Evolutionary conservation across 2,888 invertebrate species (phyloP), one percentile per base, ranked within the genome.

Genomic region (Bimastos eiseni): DNA sequence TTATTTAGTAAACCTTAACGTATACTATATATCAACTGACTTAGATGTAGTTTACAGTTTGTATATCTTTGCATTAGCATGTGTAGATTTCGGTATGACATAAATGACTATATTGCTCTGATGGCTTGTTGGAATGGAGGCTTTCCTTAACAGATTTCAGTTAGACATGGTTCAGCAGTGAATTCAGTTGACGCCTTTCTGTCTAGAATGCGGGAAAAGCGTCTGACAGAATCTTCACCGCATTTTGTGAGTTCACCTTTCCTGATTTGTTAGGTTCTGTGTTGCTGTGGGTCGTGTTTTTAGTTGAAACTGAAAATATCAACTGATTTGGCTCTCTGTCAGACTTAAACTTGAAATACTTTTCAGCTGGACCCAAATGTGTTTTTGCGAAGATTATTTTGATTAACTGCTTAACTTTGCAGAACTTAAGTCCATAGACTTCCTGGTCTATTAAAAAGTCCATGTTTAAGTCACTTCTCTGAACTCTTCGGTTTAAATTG

Each of bases 191-290:
- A 86, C 30, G 86, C 86, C 34, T 86, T 86, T 34, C 21, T 86
- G 34, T 34, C 86, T 24, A 86, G 86, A 86, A 86, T 86, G 86
- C 36, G n/a, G 34, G 86, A 86, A 86, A 30, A 86, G 36, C 86
- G 34, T 37, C 86, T 86, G 36, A 86, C 86, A 86, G 86, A 86
- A 15, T 86, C 86, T 24, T 33, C 86, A 24, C 86, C 86, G 2
- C 86, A 86, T 86, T 86, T 86, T 86, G 86, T 86, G 37, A 86
- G 86, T 86, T 34, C 21, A 86, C 11, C 1, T 34, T 8, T n/a
- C 11, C 8, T 70, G 30, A 70, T 17, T 17, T 70, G 4, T n/a
- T 70, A 70, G 11, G 49, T n/a, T 70, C n/a, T 17, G 19, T 49
- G 15, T 49, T 49, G n/a, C n/a, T 49, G 19, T 21, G 15, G 19